Percentiles rank a stretch among this genome's conserved stretches.
These are phyloP conservation scores for Danio jaintianensis DNA, from an alignment of 2,797 vertebrate species.

Conservation along the genomic window DNA sequence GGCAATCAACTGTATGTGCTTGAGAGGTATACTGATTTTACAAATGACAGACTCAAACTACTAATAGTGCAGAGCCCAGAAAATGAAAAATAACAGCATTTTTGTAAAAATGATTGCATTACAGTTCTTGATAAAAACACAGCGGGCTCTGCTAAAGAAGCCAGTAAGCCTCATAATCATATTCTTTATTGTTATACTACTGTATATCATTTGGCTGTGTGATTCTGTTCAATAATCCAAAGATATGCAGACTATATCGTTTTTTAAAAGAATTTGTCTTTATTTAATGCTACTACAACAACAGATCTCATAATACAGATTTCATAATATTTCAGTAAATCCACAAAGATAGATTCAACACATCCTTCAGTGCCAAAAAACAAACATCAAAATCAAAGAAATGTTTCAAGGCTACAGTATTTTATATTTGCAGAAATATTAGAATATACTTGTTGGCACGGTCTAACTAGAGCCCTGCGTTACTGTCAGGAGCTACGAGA, in stretches of 20 bases:
- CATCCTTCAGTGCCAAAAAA: not conserved
- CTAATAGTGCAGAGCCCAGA: not conserved
- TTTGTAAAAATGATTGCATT: not conserved
- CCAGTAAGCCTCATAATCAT: not conserved
- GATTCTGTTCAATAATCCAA: not conserved
- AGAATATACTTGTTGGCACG: not conserved
- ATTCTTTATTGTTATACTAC: not conserved
- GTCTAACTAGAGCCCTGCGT: not conserved
- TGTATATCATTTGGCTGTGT: not conserved
- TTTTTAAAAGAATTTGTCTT: too few species aligned
- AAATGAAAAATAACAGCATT: not conserved
- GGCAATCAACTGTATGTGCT: not conserved
- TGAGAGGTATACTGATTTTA: too few species aligned
- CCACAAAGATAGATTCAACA: not conserved
- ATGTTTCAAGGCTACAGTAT: not conserved
- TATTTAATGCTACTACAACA: too few species aligned
- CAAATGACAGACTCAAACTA: too few species aligned
- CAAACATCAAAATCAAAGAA: too few species aligned
- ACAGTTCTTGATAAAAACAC: not conserved
- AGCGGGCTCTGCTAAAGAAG: not conserved
- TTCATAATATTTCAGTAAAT: not conserved
- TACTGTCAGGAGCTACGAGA: slow-evolving; percentile 13
- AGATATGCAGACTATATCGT: not conserved
- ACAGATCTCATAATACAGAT: too few species aligned
- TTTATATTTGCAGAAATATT: not conserved